Evolutionary conservation across 1,140 invertebrate species (phyloP), one percentile per base, ranked within the genome.

Genomic region (Goniozus legneri): DNA sequence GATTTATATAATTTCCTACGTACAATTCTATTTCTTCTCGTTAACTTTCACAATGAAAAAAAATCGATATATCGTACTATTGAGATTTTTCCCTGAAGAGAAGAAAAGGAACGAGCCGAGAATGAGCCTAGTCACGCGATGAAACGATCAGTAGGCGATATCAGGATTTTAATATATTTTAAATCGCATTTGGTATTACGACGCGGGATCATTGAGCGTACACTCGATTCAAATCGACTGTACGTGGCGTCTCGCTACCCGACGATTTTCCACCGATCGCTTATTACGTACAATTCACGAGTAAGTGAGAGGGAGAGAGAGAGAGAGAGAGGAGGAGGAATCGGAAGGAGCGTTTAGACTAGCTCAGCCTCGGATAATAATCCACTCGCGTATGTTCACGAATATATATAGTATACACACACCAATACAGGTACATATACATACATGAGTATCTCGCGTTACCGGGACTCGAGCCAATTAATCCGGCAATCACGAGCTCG

Each of bases 401-500:
- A 6, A 10, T 27, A 10, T 27, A 27, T 4, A 27, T 27, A 6
- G 4, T 27, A 4, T 6, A 27, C 24, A n/a, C n/a, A n/a, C n/a
- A n/a, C n/a, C n/a, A n/a, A n/a, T n/a, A n/a, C n/a, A n/a, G n/a
- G n/a, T n/a, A n/a, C n/a, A n/a, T n/a, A n/a, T n/a, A n/a, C n/a
- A n/a, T n/a, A n/a, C n/a, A n/a, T n/a, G n/a, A n/a, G n/a, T n/a
- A n/a, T n/a, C n/a, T n/a, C n/a, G n/a, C n/a, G n/a, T n/a, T n/a
- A n/a, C n/a, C n/a, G n/a, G n/a, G n/a, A n/a, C n/a, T n/a, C n/a
- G n/a, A n/a, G 56, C 57, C 57, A 69, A 67, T 69, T 65, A 67
- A 66, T 66, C 57, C 58, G 52, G 62, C 62, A 67, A 64, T 69
- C 63, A 65, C 54, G 62, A 58, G 40, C n/a, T n/a, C n/a, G n/a